A percentile compares a stretch with the other conserved stretches of the same genome.
Evolutionary conservation across 30 jellyfish, hydroid and myxozoan species (phyloP).

Genomic region (Cassiopea xamachana): DNA sequence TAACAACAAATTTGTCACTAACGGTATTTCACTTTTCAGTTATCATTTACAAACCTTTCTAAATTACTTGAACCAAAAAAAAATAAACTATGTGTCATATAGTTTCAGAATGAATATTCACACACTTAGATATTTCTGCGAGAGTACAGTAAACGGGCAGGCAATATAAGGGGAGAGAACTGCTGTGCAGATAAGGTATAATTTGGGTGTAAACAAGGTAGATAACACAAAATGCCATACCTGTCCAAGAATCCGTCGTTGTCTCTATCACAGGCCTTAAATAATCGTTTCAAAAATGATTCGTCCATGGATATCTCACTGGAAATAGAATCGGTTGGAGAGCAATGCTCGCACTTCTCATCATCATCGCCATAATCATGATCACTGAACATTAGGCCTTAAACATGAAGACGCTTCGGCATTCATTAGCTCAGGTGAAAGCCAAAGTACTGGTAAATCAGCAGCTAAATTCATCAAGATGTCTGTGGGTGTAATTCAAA

Average conservation of each 20-base stretch:
- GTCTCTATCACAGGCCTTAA: constrained; percentile 93
- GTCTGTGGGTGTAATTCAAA: background rate
- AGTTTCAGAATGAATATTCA: too few species aligned
- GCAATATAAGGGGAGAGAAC: background rate
- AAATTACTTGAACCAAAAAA: too few species aligned
- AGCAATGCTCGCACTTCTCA: background rate
- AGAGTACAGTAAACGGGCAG: background rate
- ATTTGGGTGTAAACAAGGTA: constrained; percentile 4
- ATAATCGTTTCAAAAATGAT: constrained; percentile 67
- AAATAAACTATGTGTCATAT: too few species aligned
- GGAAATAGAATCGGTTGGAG: constrained; percentile 53
- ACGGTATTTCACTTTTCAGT: too few species aligned
- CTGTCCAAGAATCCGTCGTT: constrained; percentile 92
- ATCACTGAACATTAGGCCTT: constrained; percentile 28
- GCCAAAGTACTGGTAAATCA: background rate
- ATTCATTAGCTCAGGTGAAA: background rate
- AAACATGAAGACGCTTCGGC: background rate
- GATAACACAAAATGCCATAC: constrained; percentile 33
- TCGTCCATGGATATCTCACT: constrained; percentile 80
- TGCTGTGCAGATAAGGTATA: background rate
- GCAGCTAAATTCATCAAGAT: constrained; percentile 5
- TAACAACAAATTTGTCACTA: too few species aligned
- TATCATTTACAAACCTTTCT: too few species aligned
- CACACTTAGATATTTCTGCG: background rate
- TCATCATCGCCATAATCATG: constrained; percentile 37